Evolutionary conservation across 2,113 vertebrate species (phyloP), one percentile per base, ranked within the genome.

Genomic region (Sinocyclocheilus grahami): DNA sequence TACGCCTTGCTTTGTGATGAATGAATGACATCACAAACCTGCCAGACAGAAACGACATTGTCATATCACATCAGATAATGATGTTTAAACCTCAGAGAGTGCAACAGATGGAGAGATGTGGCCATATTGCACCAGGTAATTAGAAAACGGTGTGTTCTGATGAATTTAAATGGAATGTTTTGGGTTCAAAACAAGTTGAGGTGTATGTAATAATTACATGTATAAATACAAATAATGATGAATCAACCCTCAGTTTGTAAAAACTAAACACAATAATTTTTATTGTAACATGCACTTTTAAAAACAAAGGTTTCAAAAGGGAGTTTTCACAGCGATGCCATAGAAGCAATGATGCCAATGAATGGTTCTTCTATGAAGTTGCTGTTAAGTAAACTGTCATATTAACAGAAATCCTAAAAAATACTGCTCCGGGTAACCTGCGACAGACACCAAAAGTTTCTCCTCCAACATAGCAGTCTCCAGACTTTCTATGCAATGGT

Each of bases 21-120:
- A 53, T 69, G 39, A 30, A 24, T 82, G 80, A 81, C 37, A 81
- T 81, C 12, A 46, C 60, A 81, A 18, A 81, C 22, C 58, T 42
- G 37, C 78, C 60, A 81, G 39, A 81, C 42, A 51, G 74, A 76
- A 48, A 48, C 7, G 72, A 48, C 22, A 46, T 22, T 75, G 74
- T 51, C 74, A 76, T 76, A 76, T 76, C 74, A 76, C 74, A 76
- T 51, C 74, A 51, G 74, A 27, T 63, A 46, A 46, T 46, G 37
- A 63, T 63, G 37, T 46, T 63, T 12, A 39, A 18, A 62, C 53
- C 18, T 24, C 37, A 4, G 1, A 14, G 14, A 27, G 22, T 1
- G 3, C 78, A 65, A 46, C 37, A 81, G 78, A 81, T 63, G 58
- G 5, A 63, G 37, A 42, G 13, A 39, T 63, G 55, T 46, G 78